A percentile compares a stretch with the other conserved stretches of the same genome.
These are phyloP conservation scores for Myotis yumanensis DNA, from an alignment of 2,113 vertebrate species.

Conservation along the genomic window DNA sequence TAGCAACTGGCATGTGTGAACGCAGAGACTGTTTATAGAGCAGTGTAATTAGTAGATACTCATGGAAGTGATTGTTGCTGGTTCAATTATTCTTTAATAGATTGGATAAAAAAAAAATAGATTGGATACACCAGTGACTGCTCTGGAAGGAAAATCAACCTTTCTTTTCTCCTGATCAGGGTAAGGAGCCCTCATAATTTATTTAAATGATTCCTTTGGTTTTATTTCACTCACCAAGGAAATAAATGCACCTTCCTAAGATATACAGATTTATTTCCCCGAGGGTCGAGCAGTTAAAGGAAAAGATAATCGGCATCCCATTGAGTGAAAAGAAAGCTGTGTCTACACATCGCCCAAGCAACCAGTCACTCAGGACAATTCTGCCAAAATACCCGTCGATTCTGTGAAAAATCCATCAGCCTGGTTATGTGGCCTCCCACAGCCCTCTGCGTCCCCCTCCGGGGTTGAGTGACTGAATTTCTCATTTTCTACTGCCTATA, in stretches of 20 bases:
- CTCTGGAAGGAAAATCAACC: conserved; percentile 16
- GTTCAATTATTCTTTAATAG: conserved; percentile 66
- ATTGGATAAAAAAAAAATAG: conserved; percentile 61
- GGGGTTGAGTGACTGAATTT: neutral
- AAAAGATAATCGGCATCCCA: conserved; percentile 46
- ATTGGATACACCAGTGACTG: conserved; percentile 35
- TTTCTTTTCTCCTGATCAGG: conserved; percentile 8
- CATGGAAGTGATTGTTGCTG: conserved; percentile 57
- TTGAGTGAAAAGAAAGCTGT: conserved; percentile 59
- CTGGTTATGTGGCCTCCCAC: neutral
- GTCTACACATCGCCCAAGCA: conserved; percentile 39
- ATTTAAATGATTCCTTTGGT: conserved; percentile 43
- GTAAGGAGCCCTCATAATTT: conserved; percentile 26
- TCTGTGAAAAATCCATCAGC: conserved; percentile 43
- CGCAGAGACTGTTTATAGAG: conserved; percentile 64
- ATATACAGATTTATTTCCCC: conserved; percentile 16
- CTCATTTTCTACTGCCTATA: neutral
- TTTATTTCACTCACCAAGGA: conserved; percentile 54
- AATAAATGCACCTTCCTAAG: conserved; percentile 20
- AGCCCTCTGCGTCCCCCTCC: neutral
- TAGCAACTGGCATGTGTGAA: conserved; percentile 59
- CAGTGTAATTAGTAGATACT: conserved; percentile 51
- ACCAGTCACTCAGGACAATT: conserved; percentile 21
- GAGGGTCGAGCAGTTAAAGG: conserved; percentile 28
- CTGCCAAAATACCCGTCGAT: neutral